Evolutionary conservation across 2,797 vertebrate species (phyloP), one percentile per base, ranked within the genome.

Genomic region (Leucoraja ocellata): DNA sequence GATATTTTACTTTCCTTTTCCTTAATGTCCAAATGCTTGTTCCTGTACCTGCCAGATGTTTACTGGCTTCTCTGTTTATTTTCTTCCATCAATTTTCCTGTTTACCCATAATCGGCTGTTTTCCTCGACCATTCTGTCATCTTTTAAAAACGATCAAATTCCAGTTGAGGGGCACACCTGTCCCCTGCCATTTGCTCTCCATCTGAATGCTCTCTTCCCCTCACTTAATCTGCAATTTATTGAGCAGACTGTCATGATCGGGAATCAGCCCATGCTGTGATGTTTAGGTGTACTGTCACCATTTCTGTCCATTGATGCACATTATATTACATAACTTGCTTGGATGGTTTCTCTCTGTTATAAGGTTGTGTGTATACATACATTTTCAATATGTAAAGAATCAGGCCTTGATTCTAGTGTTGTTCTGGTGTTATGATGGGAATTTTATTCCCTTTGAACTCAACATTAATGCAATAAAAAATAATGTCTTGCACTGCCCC

Each of bases 371-470:
- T 54, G 46, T 54, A 54, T 54, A 54, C 46, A 54, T 54, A 54
- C 39, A 39, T 39, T 39, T 39, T 39, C 39, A 39, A 39, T 39
- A 58, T 54, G 28, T 83, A 58, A 83, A 83, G 54, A 58, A 6
- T 21, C 21, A 2, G 39, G 54, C 18, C 21, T 81, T 54, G 39
- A 81, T 81, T 39, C 39, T 39, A 39, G 39, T 39, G 39, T 39
- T 39, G 1, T 39, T 39, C 39, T 39, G 9, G 80, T 54, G 7
- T 81, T 18, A 21, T 54, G 80, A 81, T 81, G 39, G 39, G 8
- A 46, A 54, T 81, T 81, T 81, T 81, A 81, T 81, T 81, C 18
- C 80, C 39, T 81, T 81, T 54, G 6, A 81, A 83, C 39, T 83
- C 46, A 39, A 83, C 18, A 9, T 83, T 83, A 83, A 25, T 23